Evolutionary conservation across 35 echinoderm and acorn worm genomes (phyloP).

Genomic region (Antedon bifida): DNA sequence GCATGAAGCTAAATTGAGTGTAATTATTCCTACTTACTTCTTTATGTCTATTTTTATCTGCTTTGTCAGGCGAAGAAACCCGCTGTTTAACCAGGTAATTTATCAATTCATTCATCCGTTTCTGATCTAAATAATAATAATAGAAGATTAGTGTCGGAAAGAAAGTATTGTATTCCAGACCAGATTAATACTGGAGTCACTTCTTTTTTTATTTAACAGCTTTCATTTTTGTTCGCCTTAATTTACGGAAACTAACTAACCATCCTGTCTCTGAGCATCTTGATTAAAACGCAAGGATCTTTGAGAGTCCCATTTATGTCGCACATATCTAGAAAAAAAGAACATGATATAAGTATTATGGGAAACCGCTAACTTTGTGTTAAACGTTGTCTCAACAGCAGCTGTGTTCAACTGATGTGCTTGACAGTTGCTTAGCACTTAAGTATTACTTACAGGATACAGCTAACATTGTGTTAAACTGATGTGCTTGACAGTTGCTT

Average conservation of each 20-base stretch:
- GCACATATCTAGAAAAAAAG: neutral
- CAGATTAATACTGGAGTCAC: too few species aligned
- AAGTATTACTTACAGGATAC: too few species aligned
- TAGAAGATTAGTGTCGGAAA: too few species aligned
- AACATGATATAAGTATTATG: too few species aligned
- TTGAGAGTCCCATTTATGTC: constrained; percentile 65
- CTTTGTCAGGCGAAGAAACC: neutral
- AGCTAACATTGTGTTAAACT: too few species aligned
- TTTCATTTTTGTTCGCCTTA: too few species aligned
- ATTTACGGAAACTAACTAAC: constrained; percentile 6
- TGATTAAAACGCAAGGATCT: constrained; percentile 72
- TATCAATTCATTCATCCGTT: constrained; percentile 29
- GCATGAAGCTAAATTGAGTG: too few species aligned
- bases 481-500: too few species aligned
- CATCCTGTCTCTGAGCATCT: constrained; percentile 77
- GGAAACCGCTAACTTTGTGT: too few species aligned
- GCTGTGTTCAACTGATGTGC: neutral
- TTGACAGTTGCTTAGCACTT: too few species aligned
- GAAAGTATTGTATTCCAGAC: neutral
- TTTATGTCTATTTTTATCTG: constrained; percentile 40
- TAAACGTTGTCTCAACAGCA: too few species aligned
- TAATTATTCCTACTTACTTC: constrained; percentile 22
- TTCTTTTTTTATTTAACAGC: too few species aligned
- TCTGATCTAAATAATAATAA: constrained; percentile 28
- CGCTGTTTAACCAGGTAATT: constrained; percentile 50